Percentiles rank a stretch among this genome's conserved stretches.
These are phyloP conservation scores for Pimephales promelas DNA, from an alignment of 2,113 vertebrate species.

Conservation along the genomic window DNA sequence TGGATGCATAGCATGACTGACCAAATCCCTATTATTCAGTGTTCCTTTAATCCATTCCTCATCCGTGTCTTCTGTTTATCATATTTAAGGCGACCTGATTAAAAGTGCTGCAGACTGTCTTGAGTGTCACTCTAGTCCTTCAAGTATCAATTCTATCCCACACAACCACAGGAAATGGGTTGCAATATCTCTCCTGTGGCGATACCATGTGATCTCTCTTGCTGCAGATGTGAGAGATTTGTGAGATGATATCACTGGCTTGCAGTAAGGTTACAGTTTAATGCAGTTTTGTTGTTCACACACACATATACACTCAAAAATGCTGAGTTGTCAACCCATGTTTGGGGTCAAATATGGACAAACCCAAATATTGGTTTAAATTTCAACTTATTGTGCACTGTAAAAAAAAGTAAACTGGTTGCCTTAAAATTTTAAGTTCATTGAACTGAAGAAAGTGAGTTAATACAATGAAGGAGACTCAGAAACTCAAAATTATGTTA, in stretches of 20 bases:
- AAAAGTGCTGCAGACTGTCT: conserved; percentile 24
- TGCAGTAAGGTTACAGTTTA: not conserved
- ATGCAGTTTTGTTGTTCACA: not conserved
- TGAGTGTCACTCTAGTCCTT: conserved; percentile 22
- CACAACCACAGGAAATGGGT: conserved; percentile 42
- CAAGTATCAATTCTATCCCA: conserved; percentile 26
- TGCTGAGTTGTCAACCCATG: too few species aligned
- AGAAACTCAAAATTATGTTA: too few species aligned
- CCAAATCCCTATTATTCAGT: not conserved
- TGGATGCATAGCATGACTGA: too few species aligned
- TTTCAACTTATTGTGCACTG: too few species aligned
- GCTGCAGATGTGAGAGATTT: conserved; percentile 29
- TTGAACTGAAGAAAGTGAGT: too few species aligned
- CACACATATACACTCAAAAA: too few species aligned
- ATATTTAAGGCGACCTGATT: conserved; percentile 36
- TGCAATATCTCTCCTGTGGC: conserved; percentile 39
- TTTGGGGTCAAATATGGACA: too few species aligned
- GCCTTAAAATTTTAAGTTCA: too few species aligned
- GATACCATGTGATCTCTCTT: conserved; percentile 58
- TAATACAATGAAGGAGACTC: too few species aligned
- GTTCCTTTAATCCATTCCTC: conserved; percentile 37
- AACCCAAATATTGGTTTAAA: too few species aligned
- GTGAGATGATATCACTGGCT: conserved; percentile 14
- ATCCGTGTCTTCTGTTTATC: conserved; percentile 31
- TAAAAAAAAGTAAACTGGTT: too few species aligned